Conservation (phyloP, 37 sponge, comb jelly and placozoan species). For the Oscarella lobularis region DNA sequence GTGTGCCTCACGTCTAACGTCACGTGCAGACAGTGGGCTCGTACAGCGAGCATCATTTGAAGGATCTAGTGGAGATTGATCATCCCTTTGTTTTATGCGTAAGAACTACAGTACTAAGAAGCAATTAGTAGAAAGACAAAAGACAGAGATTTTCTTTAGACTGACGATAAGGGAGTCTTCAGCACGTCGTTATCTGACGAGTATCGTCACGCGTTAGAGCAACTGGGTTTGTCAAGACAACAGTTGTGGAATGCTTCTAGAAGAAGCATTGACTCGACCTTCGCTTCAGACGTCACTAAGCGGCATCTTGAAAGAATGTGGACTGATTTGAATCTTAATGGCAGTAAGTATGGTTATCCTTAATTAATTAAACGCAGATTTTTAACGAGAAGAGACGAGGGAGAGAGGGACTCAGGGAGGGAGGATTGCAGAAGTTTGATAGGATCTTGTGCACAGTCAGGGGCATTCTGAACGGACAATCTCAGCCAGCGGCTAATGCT, state of each 20-base stretch:
- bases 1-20: conserved; percentile 69
- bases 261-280: conserved; percentile 23
- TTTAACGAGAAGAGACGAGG: too few relatives aligned
- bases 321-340: too few relatives aligned
- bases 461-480: too few relatives aligned
- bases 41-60: conserved; percentile 52
- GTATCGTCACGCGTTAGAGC: conserved; percentile 29
- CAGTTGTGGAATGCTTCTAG: conserved; percentile 22
- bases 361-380: too few relatives aligned
- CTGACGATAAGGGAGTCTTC: conserved; percentile 82
- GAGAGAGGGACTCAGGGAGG: too few relatives aligned
- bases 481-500: too few relatives aligned
- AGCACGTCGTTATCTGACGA: conserved; percentile 51
- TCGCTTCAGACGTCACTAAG: conserved; percentile 19
- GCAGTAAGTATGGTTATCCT: too few relatives aligned
- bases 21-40: conserved; percentile 44
- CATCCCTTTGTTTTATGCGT: conserved; percentile 57
- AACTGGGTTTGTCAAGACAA: conserved; percentile 18
- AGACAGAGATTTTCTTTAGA: conserved; percentile 20
- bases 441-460: too few relatives aligned
- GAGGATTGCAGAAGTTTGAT: too few relatives aligned
- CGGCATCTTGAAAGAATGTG: too few relatives aligned
- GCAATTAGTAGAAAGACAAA: not conserved
- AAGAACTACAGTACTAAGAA: conserved; percentile 17
- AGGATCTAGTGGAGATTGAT: conserved; percentile 22